Evolutionary conservation across 2,888 invertebrate species (phyloP), one percentile per base, ranked within the genome.

Genomic region (Boloria selene): DNA sequence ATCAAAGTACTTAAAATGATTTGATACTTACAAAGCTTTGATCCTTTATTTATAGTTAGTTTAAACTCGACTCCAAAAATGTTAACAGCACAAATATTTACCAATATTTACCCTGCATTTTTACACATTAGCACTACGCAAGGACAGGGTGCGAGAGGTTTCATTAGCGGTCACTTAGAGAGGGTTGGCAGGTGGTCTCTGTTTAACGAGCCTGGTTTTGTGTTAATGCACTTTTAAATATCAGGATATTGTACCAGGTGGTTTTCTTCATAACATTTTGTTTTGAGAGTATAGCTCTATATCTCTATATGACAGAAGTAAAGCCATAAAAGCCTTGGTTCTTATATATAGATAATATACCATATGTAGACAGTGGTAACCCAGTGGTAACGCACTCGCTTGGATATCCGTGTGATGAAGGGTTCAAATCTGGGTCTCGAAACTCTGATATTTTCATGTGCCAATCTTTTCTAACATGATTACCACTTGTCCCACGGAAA

Each of bases 141-240:
- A 72, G 71, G 72, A 71, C 68, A 69, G 79, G 83, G 82, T 77
- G 79, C 74, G 52, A 71, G 70, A 70, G 55, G 56, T 58, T 72
- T 78, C 77, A 88, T 90, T 90, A 90, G 87, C 89, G 75, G 78
- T 73, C 84, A 82, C 81, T 91, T 91, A 91, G 85, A 81, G 73
- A 76, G 84, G 87, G 82, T 72, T 80, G 82, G 86, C 91, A 90
- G 90, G 91, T 90, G 91, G 88, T 88, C 91, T 87, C 87, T 90
- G 89, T 90, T 89, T 85, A 81, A 86, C 81, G 69, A 76, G 74
- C 74, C 70, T 71, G 67, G 68, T 31, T 71, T 61, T 71, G 67
- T 72, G 74, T 70, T 69, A 69, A 73, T 72, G 68, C 65, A 65
- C 62, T 67, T 70, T 70, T 65, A 69, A 70, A 38, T 49, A 60